These are phyloP conservation scores for Galeruca laticollis DNA, from an alignment of 2,888 invertebrate species.

Conservation along the genomic window DNA sequence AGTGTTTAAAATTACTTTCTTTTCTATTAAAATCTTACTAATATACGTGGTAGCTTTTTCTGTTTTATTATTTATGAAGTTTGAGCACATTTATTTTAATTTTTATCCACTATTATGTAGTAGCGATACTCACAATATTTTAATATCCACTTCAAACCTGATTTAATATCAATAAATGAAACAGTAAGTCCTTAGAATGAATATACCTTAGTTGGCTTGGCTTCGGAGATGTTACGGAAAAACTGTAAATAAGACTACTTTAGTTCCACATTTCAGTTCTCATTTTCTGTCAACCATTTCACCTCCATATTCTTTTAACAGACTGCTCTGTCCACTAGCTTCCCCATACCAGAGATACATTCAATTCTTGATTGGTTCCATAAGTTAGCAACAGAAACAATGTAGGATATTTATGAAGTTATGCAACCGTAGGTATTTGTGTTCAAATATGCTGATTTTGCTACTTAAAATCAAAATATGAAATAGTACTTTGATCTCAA, in stretches of 20 bases:
- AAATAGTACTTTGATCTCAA: no score
- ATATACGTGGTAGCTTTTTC: not conserved
- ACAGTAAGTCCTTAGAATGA: slow-evolving; percentile 46
- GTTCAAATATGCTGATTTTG: no score
- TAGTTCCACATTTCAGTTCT: not conserved
- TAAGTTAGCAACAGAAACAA: no score
- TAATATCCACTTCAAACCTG: slow-evolving; percentile 60
- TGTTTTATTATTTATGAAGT: not conserved
- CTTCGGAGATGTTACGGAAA: slow-evolving; percentile 24
- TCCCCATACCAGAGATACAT: no score
- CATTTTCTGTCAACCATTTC: not conserved
- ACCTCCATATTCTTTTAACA: not conserved
- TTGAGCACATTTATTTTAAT: slow-evolving; percentile 29
- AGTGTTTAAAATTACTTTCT: not conserved
- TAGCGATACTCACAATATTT: slow-evolving; percentile 36
- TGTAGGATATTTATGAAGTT: no score
- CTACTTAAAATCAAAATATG: no score
- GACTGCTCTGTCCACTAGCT: no score
- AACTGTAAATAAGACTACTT: not conserved
- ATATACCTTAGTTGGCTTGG: slow-evolving; percentile 24
- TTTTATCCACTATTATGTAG: slow-evolving; percentile 28
- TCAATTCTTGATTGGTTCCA: no score
- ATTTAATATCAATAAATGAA: slow-evolving; percentile 25
- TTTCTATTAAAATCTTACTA: not conserved
- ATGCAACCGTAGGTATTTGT: no score